Base-by-base conservation (phyloP, 2,888 invertebrate genomes). In the Caenorhabditis virilis region DNA sequence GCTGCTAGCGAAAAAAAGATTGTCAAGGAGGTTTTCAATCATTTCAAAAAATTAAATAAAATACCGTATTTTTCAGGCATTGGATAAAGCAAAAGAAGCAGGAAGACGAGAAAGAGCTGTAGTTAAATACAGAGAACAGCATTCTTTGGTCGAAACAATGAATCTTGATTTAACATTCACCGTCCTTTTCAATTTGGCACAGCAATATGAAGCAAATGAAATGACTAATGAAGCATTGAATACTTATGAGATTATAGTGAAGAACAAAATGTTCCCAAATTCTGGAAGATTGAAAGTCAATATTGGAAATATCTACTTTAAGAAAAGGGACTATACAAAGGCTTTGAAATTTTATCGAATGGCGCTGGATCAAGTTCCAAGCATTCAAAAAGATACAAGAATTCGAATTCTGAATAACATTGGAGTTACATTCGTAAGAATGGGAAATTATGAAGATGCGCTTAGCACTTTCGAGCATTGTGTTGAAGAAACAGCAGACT, bases 321-420 rank as follows among this genome's bases (percentile, higher is more conserved):
- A 91, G 85, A 91, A 94, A 88, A 93, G 86, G 70, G 92, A 72
- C 89, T 93, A 91, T 82, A 90, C 91, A 15, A 65, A 65, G 49
- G 95, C 97, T 0, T 89, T 98, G 58, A 98, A 98, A 87, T 90
- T 94, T 87, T 98, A 95, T 84, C 88, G 95, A 77, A 98, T 97
- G 97, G 95, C 97, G 0, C 87, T 98, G 69, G 98, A 98, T 85
- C 97, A 97, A 85, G 86, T 88, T 3, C 93, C 95, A 0, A 91
- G 91, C 36, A 91, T 91, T 52, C 92, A 95, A 83, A 94, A 93
- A 84, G 91, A 92, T 85, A 87, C 95, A 78, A 90, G 78, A 22
- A 72, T 92, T 79, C 94, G 93, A 86, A 93, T 98, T 72, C 94
- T 95, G 89, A 95, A 95, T 85, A 98, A 98, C 83, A 97, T 98